Conservation (phyloP, 1,140 invertebrate genomes). For the Metopolophium dirhodum region DNA sequence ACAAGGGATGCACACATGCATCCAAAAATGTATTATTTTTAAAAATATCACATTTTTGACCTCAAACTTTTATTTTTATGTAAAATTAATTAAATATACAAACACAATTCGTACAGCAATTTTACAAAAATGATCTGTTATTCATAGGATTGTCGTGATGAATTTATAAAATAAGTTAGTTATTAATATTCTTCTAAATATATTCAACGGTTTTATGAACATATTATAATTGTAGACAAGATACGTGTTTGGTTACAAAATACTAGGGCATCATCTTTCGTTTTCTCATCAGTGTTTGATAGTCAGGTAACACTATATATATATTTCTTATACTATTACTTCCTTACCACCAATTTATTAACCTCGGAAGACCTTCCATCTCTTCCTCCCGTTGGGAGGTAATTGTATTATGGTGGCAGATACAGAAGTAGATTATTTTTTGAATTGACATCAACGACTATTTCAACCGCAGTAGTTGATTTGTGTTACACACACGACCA, state of each 20-base stretch:
- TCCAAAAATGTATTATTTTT: no score
- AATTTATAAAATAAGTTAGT: background rate
- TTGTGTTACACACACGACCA: constrained; percentile 4
- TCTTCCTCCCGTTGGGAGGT: background rate
- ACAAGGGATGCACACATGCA: no score
- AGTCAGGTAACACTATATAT: background rate
- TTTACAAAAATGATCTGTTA: background rate
- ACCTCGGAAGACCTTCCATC: background rate
- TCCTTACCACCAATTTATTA: constrained; percentile 15
- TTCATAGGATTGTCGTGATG: background rate
- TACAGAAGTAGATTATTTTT: constrained; percentile 9
- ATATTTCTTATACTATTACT: background rate
- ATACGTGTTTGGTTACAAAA: background rate
- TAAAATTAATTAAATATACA: background rate
- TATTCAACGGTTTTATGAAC: background rate
- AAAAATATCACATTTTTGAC: no score
- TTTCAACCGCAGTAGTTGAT: constrained; percentile 26
- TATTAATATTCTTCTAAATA: background rate
- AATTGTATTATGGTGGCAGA: background rate
- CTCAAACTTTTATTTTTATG: no score
- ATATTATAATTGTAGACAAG: background rate
- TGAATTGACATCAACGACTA: background rate
- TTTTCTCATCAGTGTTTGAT: background rate
- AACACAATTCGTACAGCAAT: background rate
- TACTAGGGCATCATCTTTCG: background rate